phyloP scores from a whole-genome alignment of 2,888 invertebrate genomes.

The Ptychoptera albimana region DNA sequence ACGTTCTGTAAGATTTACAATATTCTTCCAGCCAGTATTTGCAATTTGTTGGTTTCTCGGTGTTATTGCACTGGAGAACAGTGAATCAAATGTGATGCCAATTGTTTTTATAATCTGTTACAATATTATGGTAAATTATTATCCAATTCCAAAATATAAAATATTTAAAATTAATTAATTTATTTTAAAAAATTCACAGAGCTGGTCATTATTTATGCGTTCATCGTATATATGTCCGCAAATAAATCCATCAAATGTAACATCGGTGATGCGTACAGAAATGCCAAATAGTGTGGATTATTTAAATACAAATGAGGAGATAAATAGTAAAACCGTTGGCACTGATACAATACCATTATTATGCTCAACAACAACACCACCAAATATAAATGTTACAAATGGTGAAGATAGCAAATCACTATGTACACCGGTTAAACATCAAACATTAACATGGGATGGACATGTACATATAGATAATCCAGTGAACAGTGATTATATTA shows the following conservation, averaged over 20 bases:
- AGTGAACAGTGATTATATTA: slow-evolving; percentile 14
- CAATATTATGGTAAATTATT: slow-evolving; percentile 37
- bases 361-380: slow-evolving; percentile 9
- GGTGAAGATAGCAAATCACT: slow-evolving; percentile 8
- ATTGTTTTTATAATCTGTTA: slow-evolving; percentile 40
- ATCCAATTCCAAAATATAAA: slow-evolving; percentile 1
- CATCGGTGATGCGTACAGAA: background rate
- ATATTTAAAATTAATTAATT: background rate
- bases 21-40: slow-evolving; percentile 52
- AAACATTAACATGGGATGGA: slow-evolving; percentile 7
- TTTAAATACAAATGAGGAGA: slow-evolving; percentile 7
- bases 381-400: slow-evolving; percentile 6
- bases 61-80: slow-evolving; percentile 54
- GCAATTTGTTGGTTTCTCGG: slow-evolving; percentile 60
- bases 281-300: background rate
- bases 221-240: background rate
- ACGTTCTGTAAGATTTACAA: slow-evolving; percentile 41
- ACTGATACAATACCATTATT: slow-evolving; percentile 13
- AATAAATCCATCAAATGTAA: too few species aligned
- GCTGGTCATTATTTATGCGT: background rate
- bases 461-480: slow-evolving; percentile 9
- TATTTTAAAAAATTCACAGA: background rate
- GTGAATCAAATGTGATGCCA: slow-evolving; percentile 41
- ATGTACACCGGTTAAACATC: slow-evolving; percentile 7
- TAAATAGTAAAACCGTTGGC: slow-evolving; percentile 6